phyloP scores from a whole-genome alignment of 1,140 invertebrate genomes.

The Nylanderia fulva region DNA sequence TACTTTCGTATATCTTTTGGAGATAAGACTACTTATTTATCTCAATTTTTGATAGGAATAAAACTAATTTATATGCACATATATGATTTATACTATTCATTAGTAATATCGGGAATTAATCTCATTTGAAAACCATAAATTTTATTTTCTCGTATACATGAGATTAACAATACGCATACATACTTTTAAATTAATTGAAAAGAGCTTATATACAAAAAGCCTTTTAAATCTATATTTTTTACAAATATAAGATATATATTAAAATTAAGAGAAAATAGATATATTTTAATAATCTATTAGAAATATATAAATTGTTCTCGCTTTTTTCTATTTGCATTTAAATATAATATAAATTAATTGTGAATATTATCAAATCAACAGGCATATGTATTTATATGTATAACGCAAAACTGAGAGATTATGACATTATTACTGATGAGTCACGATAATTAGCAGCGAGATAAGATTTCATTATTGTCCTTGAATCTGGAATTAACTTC shows the following conservation, averaged over 20 bases:
- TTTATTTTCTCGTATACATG: no score
- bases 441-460: conserved; percentile 25
- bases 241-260: no score
- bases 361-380: background rate
- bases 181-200: no score
- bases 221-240: no score
- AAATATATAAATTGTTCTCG: background rate
- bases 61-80: background rate
- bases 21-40: background rate
- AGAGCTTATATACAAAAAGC: no score
- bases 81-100: conserved; percentile 9
- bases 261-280: no score
- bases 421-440: background rate
- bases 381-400: background rate
- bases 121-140: background rate
- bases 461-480: conserved; percentile 20
- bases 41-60: background rate
- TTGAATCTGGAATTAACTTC: background rate
- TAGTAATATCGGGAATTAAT: background rate
- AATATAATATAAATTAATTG: background rate
- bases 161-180: no score
- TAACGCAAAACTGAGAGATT: background rate
- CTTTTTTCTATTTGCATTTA: background rate
- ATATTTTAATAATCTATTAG: no score
- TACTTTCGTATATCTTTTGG: background rate